Evolutionary conservation across 2,888 invertebrate species (phyloP).

Genomic region (Serripes groenlandicus): DNA sequence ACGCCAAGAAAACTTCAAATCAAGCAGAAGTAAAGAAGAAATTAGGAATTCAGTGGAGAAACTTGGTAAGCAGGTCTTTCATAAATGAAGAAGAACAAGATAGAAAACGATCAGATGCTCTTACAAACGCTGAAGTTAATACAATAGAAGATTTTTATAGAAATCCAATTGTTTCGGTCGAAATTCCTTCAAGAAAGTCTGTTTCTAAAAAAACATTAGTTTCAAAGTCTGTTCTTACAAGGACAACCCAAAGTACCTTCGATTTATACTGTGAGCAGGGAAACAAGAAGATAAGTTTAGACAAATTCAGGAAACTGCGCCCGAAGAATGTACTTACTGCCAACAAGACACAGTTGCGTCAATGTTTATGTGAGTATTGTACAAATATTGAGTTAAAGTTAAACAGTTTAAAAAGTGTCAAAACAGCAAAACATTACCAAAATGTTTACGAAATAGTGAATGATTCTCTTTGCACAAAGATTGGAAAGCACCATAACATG

Average conservation of each 20-base stretch:
- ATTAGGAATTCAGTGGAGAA: slow-evolving; percentile 19
- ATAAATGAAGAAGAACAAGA: slow-evolving; percentile 13
- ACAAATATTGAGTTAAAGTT: slow-evolving; percentile 27
- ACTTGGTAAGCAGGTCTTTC: slow-evolving; percentile 19
- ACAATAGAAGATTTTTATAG: slow-evolving; percentile 20
- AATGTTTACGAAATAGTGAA: slow-evolving; percentile 13
- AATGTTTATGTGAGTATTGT: slow-evolving; percentile 30
- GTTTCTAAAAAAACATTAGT: slow-evolving; percentile 23
- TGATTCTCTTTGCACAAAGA: slow-evolving; percentile 28
- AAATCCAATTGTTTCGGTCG: slow-evolving; percentile 17
- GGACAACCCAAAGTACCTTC: slow-evolving; percentile 16
- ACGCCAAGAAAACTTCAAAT: neutral
- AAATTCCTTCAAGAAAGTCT: slow-evolving; percentile 20
- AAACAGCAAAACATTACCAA: slow-evolving; percentile 8
- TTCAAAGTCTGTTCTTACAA: slow-evolving; percentile 10
- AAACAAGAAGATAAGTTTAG: slow-evolving; percentile 14
- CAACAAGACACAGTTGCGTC: slow-evolving; percentile 27
- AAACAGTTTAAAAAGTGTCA: neutral
- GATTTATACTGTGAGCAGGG: neutral
- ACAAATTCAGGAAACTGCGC: slow-evolving; percentile 18
- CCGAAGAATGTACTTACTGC: slow-evolving; percentile 32
- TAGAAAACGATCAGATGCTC: slow-evolving; percentile 17
- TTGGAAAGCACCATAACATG: slow-evolving; percentile 20
- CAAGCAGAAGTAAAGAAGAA: slow-evolving; percentile 1
- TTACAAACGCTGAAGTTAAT: slow-evolving; percentile 8